Evolutionary conservation across 2,113 vertebrate genomes (phyloP), one percentile per base, ranked within the genome.

Genomic region (Entelurus aequoreus): DNA sequence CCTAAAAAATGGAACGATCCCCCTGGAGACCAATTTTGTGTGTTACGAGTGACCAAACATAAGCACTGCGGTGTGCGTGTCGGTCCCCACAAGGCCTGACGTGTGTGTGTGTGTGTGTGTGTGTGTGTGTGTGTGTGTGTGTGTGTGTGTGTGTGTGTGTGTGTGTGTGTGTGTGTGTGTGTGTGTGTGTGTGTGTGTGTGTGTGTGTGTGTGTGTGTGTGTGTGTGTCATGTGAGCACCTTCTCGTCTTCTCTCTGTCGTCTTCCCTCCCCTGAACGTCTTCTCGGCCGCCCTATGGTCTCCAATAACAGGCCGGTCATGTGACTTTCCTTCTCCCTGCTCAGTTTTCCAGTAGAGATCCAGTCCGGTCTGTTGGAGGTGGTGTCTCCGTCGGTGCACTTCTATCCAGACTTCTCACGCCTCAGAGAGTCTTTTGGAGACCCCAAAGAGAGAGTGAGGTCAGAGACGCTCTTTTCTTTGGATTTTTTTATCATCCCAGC

Each of bases 351-450:
- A 1, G 89, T 77, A 37, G 95, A 98, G 92, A 97, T 97, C 72
- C 91, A 91, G 80, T 92, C 95, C 0, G 95, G 95, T 54, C 91
- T 98, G 64, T 81, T 98, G 81, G 95, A 98, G 80, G 91, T 97
- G 77, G 93, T 98, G 83, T 95, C 95, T 54, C 95, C 95, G 0
- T 96, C 95, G 36, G 86, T 93, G 1, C 92, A 95, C 84, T 97
- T 97, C 87, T 98, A 97, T 69, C 95, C 95, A 16, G 95, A 97
- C 86, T 97, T 98, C 80, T 95, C 94, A 28, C 88, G 84, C 48
- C 92, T 98, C 47, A 80, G 93, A 42, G 95, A 98, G 84, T 96
- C 95, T 40, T 97, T 98, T 46, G 95, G 95, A 8, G 95, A 97
- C 81, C 94, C 94, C 16, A 95, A 94, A 74, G 95, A 98, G 79